Percentiles rank a stretch among this genome's conserved stretches.
These are phyloP conservation scores for Yasuhikotakia modesta DNA, from an alignment of 2,797 vertebrate genomes.

Conservation along the genomic window DNA sequence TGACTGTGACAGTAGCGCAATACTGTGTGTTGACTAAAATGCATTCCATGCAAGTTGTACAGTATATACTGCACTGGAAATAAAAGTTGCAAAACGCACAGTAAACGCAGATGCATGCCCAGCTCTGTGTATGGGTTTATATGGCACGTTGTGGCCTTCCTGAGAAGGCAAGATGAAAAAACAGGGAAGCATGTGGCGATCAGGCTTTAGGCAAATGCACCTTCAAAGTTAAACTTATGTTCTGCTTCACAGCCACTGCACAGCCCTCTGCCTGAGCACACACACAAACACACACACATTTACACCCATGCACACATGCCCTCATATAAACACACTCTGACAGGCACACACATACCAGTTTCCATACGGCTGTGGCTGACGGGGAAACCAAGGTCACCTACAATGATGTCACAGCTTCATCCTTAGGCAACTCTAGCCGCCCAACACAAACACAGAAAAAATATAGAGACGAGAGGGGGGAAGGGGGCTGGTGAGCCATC, in stretches of 20 bases:
- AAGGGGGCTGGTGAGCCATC: slow-evolving; percentile 8
- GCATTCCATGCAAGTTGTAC: background rate
- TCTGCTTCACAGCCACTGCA: slow-evolving; percentile 51
- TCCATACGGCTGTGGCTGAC: slow-evolving; percentile 35
- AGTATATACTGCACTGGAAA: background rate
- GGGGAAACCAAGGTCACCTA: slow-evolving; percentile 50
- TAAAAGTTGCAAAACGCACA: background rate
- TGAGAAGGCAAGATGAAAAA: slow-evolving; percentile 8
- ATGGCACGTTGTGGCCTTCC: background rate
- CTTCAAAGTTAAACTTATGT: slow-evolving; percentile 53
- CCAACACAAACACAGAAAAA: slow-evolving; percentile 40
- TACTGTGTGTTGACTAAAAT: too few relatives aligned
- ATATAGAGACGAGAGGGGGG: slow-evolving; percentile 22
- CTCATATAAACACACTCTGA: slow-evolving; percentile 7
- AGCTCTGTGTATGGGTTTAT: background rate
- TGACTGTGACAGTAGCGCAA: background rate
- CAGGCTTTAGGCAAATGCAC: slow-evolving; percentile 45
- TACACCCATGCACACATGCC: slow-evolving; percentile 18
- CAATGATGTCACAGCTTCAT: slow-evolving; percentile 51
- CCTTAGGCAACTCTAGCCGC: slow-evolving; percentile 47
- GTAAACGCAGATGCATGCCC: background rate
- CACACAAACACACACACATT: slow-evolving; percentile 26
- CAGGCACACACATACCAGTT: slow-evolving; percentile 41
- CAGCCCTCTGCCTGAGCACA: slow-evolving; percentile 34
- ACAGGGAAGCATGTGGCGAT: slow-evolving; percentile 5